Base-by-base conservation (phyloP, 1,140 invertebrate genomes). In the Oreohelix idahoensis region DNA sequence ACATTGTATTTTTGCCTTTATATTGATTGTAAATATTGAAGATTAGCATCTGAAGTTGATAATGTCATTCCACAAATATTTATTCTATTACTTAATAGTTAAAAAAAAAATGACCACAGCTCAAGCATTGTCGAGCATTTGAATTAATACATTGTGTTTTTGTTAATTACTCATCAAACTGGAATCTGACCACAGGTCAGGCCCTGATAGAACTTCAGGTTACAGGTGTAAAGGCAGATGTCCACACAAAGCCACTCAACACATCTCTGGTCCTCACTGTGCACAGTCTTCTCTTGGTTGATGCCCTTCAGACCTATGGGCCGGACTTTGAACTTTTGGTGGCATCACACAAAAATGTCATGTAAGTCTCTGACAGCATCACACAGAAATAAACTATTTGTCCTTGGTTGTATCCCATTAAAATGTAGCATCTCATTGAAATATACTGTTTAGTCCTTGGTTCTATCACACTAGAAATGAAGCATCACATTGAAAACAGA, bases 291-390 rank as follows among this genome's bases (percentile, higher is more conserved):
- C 93, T 99, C 17, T 91, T 99, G 17, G 97, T 98, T 0, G 98
- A 99, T 94, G 97, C 97, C 69, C 93, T 98, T 85, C 98, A 99
- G 92, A 97, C 96, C 15, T 98, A 97, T 93, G 97, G 98, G 0
- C 95, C 96, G 1, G 97, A 99, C 93, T 99, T 98, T 94, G 97
- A 98, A 90, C 92, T 99, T 13, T 93, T 99, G 1, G 95, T 98
- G 20, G 97, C 97, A 17, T 98, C 97, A 92, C 97, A 98, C 93
- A 96, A 96, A 90, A 96, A 98, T 91, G 96, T 98, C 32, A 96
- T 96, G 96, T 96, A 92, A 91, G 88, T 45, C 4, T 71, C 36
- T 71, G 11, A 8, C 53, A 5, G 23, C 29, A 4, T 58, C 17
- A 58, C 23, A 58, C 23, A 11, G 5, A n/a, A 23, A 23, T 58